phyloP scores from a whole-genome alignment of 2,888 invertebrate species.

The Rhimphoctona megacephalus region DNA sequence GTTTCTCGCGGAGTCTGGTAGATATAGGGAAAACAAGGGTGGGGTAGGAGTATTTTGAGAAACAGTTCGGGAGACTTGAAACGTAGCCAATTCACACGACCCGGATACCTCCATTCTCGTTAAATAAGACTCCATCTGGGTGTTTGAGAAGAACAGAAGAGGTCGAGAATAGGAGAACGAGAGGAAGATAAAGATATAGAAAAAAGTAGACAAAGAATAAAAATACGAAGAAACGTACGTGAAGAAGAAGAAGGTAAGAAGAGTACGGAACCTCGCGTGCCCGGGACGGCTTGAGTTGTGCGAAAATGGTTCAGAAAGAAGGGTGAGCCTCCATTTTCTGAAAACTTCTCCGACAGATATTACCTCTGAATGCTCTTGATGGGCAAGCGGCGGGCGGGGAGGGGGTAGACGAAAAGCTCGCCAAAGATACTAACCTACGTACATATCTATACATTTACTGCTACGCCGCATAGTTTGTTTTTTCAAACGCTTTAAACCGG shows the following conservation, averaged over 20 bases:
- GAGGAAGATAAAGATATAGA: constrained; percentile 13
- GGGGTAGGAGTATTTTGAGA: constrained; percentile 56
- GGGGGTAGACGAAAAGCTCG: constrained; percentile 40
- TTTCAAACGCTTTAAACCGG: constrained; percentile 32
- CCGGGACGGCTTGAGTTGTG: constrained; percentile 60
- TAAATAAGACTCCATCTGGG: constrained; percentile 70
- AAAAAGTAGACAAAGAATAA: constrained; percentile 33
- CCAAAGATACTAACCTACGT: constrained; percentile 33
- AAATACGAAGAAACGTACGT: constrained; percentile 46
- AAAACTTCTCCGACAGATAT: constrained; percentile 70
- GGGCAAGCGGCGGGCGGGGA: constrained; percentile 46
- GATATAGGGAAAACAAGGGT: constrained; percentile 44
- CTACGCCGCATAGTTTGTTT: constrained; percentile 31
- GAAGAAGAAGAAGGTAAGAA: constrained; percentile 39
- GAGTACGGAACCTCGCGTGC: constrained; percentile 51
- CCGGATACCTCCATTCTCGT: constrained; percentile 72
- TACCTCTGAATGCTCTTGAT: constrained; percentile 69
- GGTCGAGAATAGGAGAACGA: constrained; percentile 28
- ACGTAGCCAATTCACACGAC: constrained; percentile 73
- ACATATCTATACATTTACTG: constrained; percentile 26
- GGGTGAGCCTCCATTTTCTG: constrained; percentile 50
- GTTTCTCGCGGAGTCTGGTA: constrained; percentile 19
- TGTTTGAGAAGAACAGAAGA: constrained; percentile 61
- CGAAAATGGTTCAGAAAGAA: constrained; percentile 19
- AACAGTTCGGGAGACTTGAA: constrained; percentile 70